Percentiles rank a stretch among this genome's conserved stretches.
Conservation (phyloP, 30 jellyfish, hydroid and myxozoan species). For the Phacellophora camtschatica region DNA sequence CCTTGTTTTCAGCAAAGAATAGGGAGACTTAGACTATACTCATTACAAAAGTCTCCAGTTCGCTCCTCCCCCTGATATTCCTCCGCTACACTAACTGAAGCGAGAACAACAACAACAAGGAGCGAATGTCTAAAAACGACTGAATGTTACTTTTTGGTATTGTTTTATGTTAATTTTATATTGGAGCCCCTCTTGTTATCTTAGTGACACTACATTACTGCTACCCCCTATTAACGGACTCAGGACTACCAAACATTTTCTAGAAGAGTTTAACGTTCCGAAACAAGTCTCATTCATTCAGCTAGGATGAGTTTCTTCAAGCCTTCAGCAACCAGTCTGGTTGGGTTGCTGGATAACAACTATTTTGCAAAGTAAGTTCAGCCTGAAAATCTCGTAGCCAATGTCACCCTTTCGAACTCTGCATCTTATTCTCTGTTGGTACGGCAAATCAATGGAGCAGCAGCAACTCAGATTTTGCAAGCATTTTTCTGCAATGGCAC, state of each 20-base stretch:
- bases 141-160: neutral
- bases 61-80: too few relatives aligned
- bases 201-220: too few relatives aligned
- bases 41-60: too few relatives aligned
- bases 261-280: neutral
- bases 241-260: too few relatives aligned
- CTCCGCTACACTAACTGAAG: too few relatives aligned
- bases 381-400: slow-evolving; percentile 49
- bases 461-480: slow-evolving; percentile 35
- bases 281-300: neutral
- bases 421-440: slow-evolving; percentile 43
- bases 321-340: slow-evolving; percentile 15
- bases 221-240: too few relatives aligned
- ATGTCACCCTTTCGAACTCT: slow-evolving; percentile 46
- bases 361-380: slow-evolving; percentile 19
- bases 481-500: slow-evolving; percentile 46
- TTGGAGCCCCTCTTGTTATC: too few relatives aligned
- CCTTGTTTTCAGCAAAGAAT: neutral
- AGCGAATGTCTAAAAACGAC: neutral
- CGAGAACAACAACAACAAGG: too few relatives aligned
- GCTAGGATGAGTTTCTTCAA: neutral
- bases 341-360: slow-evolving; percentile 48
- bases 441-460: slow-evolving; percentile 44
- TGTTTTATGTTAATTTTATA: too few relatives aligned
- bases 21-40: too few relatives aligned